A percentile compares a stretch with the other conserved stretches of the same genome.
Conservation (phyloP, 2,797 vertebrate species). For the Silurus lanzhouensis region DNA sequence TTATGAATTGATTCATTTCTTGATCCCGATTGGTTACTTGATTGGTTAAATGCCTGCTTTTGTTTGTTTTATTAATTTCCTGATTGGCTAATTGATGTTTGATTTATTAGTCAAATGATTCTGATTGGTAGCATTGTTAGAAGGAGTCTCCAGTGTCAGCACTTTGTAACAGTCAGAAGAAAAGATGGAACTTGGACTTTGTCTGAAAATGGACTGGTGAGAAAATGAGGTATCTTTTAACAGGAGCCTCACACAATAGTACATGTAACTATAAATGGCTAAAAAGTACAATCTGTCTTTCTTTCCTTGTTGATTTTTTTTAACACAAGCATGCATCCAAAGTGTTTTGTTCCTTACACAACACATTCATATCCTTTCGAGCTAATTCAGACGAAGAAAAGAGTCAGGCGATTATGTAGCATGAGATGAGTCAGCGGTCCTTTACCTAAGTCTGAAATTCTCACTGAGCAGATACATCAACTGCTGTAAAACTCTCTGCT, state of each 20-base stretch:
- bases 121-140: background rate
- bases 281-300: background rate
- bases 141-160: background rate
- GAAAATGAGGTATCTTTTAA: background rate
- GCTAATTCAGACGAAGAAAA: background rate
- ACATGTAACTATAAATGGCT: background rate
- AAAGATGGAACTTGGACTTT: background rate
- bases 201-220: background rate
- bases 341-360: background rate
- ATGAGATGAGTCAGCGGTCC: background rate
- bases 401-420: background rate
- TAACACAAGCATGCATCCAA: background rate
- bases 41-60: too few species aligned
- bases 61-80: too few species aligned
- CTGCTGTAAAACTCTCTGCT: slow-evolving; percentile 20
- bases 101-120: background rate
- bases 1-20: too few species aligned
- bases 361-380: background rate
- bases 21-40: too few species aligned
- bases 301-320: background rate
- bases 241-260: background rate
- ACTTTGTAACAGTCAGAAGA: background rate
- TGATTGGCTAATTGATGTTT: too few species aligned
- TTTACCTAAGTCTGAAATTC: background rate
- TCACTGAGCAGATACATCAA: background rate